These are phyloP conservation scores for Lepus townsendii DNA, from an alignment of 2,797 vertebrate species.

Conservation along the genomic window DNA sequence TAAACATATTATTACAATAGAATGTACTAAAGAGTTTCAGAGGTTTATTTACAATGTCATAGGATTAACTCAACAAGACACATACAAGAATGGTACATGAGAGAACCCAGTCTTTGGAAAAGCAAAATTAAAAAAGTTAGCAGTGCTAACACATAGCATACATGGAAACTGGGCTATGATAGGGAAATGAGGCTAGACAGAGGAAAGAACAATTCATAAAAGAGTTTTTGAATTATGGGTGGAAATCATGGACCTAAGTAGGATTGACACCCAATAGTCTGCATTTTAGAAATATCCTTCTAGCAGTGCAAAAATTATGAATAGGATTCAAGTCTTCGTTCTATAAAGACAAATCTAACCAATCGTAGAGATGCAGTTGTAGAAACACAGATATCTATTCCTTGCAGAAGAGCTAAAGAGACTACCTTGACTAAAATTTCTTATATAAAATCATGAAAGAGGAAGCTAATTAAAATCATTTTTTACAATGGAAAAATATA, in stretches of 20 bases:
- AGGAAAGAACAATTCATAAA: not conserved
- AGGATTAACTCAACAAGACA: not conserved
- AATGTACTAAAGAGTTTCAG: not conserved
- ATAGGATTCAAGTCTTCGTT: not conserved
- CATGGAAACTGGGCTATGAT: not conserved
- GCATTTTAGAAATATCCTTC: not conserved
- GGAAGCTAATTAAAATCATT: slow-evolving; percentile 17
- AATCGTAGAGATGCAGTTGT: not conserved
- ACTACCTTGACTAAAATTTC: not conserved
- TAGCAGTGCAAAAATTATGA: not conserved
- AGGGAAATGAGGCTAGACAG: not conserved
- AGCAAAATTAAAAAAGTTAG: not conserved
- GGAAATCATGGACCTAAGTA: not conserved
- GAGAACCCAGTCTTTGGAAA: not conserved
- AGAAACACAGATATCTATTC: not conserved
- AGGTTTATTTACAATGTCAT: not conserved
- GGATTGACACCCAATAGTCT: not conserved
- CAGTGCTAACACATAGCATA: not conserved
- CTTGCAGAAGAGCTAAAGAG: not conserved
- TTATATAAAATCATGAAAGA: not conserved
- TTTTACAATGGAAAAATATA: not conserved
- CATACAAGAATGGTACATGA: not conserved
- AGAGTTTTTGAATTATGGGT: not conserved
- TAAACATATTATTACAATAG: not conserved
- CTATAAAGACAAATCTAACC: not conserved